These are phyloP conservation scores for Embidobia sp. DNA, from an alignment of 2,888 invertebrate genomes.

Conservation along the genomic window DNA sequence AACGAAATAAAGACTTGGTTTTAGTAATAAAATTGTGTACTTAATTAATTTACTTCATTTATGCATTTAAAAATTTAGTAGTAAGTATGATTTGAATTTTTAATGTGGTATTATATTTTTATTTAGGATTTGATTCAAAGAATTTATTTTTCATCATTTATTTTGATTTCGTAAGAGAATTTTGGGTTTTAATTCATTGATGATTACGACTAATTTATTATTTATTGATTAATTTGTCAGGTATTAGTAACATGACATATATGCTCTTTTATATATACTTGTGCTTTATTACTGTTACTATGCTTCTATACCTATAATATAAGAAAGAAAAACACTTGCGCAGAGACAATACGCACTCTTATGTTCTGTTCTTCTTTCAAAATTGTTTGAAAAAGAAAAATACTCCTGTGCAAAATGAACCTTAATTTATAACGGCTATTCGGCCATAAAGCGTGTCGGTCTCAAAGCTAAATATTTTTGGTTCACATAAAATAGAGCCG, in stretches of 20 bases:
- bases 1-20: too few species aligned
- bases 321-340: slow-evolving; percentile 36
- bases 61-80: too few species aligned
- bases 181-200: too few species aligned
- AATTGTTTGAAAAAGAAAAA: slow-evolving; percentile 34
- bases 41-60: too few species aligned
- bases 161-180: too few species aligned
- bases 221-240: slow-evolving; percentile 14
- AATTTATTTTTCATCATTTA: too few species aligned
- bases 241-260: slow-evolving; percentile 1
- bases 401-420: slow-evolving; percentile 28
- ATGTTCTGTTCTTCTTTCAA: slow-evolving; percentile 35
- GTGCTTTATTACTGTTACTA: slow-evolving; percentile 27
- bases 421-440: slow-evolving; percentile 33
- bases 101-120: too few species aligned
- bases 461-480: slow-evolving; percentile 36
- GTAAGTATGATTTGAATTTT: too few species aligned
- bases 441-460: slow-evolving; percentile 25
- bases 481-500: background rate
- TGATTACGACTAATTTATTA: slow-evolving; percentile 1
- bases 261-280: slow-evolving; percentile 6
- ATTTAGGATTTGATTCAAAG: too few species aligned
- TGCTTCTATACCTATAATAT: background rate
- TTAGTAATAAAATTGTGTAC: too few species aligned
- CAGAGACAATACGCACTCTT: slow-evolving; percentile 28